Percentiles rank a stretch among this genome's conserved stretches.
Evolutionary conservation across 2,888 invertebrate species (phyloP).

Genomic region (Lasioglossum villosulum): DNA sequence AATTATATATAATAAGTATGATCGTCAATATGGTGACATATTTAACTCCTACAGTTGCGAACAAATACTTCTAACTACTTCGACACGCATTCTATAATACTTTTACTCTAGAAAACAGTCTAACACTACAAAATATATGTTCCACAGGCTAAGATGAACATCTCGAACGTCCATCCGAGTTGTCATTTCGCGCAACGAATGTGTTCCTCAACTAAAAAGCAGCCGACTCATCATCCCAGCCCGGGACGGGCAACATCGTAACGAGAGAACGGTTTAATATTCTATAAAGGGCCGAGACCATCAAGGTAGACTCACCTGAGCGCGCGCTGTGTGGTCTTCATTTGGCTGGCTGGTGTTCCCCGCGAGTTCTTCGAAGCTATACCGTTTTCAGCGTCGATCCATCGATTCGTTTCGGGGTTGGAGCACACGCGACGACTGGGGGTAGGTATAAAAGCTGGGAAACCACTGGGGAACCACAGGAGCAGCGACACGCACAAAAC

Average conservation of each 20-base stretch:
- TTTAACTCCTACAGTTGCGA: too few species aligned
- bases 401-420: constrained; percentile 53
- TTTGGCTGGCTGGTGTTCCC: constrained; percentile 46
- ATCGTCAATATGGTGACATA: too few species aligned
- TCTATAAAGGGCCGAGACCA: background rate
- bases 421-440: constrained; percentile 19
- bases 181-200: background rate
- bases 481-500: background rate
- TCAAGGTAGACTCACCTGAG: constrained; percentile 62
- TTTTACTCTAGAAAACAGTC: background rate
- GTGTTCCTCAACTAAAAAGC: background rate
- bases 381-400: constrained; percentile 60
- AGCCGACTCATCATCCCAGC: background rate
- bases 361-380: constrained; percentile 30
- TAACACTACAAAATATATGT: background rate
- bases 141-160: background rate
- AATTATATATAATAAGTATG: too few species aligned
- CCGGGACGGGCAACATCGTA: background rate
- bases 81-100: background rate
- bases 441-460: background rate
- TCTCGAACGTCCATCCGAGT: background rate
- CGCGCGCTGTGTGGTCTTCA: constrained; percentile 75
- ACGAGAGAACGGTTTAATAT: background rate
- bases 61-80: too few species aligned
- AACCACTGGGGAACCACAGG: background rate